Conservation (phyloP, 2,888 invertebrate genomes). For the Lithophane leautieri region DNA sequence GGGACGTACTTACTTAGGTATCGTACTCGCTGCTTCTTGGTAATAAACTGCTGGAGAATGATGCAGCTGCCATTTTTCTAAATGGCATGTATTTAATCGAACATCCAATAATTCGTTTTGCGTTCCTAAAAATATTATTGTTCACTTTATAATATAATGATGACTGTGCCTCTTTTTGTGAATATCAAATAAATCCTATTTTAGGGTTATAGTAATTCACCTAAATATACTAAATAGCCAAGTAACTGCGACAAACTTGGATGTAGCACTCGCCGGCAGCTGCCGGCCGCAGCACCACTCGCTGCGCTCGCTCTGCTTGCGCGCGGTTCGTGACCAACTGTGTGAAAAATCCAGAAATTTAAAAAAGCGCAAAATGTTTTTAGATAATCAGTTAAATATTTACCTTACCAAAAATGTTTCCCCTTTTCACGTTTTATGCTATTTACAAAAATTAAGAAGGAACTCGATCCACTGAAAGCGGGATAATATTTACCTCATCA, state of each 20-base stretch:
- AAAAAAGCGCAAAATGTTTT: background rate
- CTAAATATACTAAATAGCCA: background rate
- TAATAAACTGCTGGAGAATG: background rate
- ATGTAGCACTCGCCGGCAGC: background rate
- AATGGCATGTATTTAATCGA: background rate
- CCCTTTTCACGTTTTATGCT: background rate
- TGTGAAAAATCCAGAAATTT: background rate
- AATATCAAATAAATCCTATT: background rate
- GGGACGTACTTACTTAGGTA: background rate
- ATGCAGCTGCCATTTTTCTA: background rate
- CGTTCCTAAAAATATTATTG: background rate
- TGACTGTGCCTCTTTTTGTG: background rate
- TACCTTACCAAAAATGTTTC: too few relatives aligned
- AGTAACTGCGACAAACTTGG: background rate
- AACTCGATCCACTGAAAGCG: background rate
- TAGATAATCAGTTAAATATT: too few relatives aligned
- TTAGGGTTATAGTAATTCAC: background rate
- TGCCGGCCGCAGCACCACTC: too few relatives aligned
- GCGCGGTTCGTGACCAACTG: background rate
- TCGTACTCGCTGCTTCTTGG: background rate
- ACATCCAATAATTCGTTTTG: background rate
- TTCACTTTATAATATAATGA: background rate
- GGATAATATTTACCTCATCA: conserved; percentile 26
- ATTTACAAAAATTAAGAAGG: background rate
- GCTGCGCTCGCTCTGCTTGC: background rate